Evolutionary conservation across 2,797 vertebrate genomes (phyloP), one percentile per base, ranked within the genome.

Genomic region (Enteromius afrohamiltoni): DNA sequence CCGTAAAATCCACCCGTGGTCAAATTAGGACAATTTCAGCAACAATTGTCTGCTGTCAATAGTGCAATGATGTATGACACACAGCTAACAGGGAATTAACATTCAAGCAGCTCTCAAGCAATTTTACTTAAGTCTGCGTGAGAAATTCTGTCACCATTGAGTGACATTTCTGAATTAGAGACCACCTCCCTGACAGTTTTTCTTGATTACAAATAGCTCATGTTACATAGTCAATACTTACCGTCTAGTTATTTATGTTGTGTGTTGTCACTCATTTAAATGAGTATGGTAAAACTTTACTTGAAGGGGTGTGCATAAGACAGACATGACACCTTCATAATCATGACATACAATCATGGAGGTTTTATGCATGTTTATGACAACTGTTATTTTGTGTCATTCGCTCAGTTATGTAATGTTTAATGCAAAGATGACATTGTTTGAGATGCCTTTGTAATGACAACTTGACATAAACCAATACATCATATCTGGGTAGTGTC

Each of bases 21-120:
- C n/a, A 42, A 8, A 58, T 76, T 23, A 17, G 51, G 13, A 3
- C 17, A 40, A 58, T 40, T 26, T 74, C 17, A 51, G 26, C 26
- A 11, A 31, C 10, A 19, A 14, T 42, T 16, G 3, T 69, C 11
- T 69, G 23, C n/a, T 42, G 21, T 69, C n/a, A 26, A 47, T 73
- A 51, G 6, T 74, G 47, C 16, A 64, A 14, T 31, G 26, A 7
- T 29, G 5, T 53, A 34, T 34, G 26, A 53, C 31, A 19, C 45
- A n/a, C 47, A 74, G 17, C 49, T 53, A 17, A 21, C 8, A 3
- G 11, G 34, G 49, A 75, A n/a, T 5, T 34, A 10, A 55, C 29
- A 37, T 74, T 74, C 47, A 74, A 73, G 42, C 69, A 71, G 68
- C 68, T 45, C 29, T 71, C 23, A 49, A 53, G 17, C 10, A 1